Base-by-base conservation (phyloP, 2,113 vertebrate genomes). In the Centropus bengalensis region DNA sequence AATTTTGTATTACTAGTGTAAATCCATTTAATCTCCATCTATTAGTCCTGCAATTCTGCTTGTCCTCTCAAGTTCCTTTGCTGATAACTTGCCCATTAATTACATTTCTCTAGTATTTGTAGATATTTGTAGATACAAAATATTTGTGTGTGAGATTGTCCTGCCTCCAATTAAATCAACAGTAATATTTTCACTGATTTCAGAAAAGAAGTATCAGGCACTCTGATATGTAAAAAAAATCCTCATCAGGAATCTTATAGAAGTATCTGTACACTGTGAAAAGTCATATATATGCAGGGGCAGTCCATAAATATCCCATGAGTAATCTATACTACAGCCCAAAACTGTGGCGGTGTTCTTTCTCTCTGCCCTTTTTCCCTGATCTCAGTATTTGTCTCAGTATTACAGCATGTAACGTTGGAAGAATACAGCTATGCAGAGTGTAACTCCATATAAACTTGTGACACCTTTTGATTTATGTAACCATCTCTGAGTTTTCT, bases 271-370 rank as follows among this genome's bases (percentile, higher is more conserved):
- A n/a, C 8, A 20, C 11, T 42, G 12, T 32, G 22, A 84, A 75
- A 38, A 66, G 23, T 84, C 1, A 1, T 10, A 19, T 6, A 32
- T 9, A 18, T 68, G 12, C 20, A 47, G 13, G 6, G 21, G 33
- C 0, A 0, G 17, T 23, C 9, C 13, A 55, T 27, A 42, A 75
- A 27, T 36, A 87, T 24, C 8, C 23, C 30, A 36, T 18, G 33
- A 64, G 16, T 21, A 40, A 21, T 9, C 67, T 42, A 40, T 1
- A 66, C 6, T 42, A 20, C 33, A 71, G 10, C 4, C 18, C 3
- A 5, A 56, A 83, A 60, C 1, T 14, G 2, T 19, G 12, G 32
- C 80, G 2, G 1, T 1, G 1, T 6, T 69, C 23, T 71, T 84
- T 68, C 32, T 26, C 16, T 83, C 27, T 63, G 9, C 2, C 21